A percentile compares a stretch with the other conserved stretches of the same genome.
Conservation (phyloP, 2,888 invertebrate genomes). For the Pycnomerus fuliginosus region DNA sequence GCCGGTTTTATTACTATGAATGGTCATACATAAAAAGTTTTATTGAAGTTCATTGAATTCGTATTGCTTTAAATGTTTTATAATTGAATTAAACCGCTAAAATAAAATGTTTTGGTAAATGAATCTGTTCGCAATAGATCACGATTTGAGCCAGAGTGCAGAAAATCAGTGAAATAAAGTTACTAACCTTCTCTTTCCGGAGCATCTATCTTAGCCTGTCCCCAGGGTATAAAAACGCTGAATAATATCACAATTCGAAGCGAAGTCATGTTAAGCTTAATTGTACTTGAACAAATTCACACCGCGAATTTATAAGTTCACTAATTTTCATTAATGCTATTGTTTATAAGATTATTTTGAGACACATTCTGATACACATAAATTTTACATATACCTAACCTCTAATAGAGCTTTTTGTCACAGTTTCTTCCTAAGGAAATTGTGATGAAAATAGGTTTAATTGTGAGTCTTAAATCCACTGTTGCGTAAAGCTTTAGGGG, state of each 20-base stretch:
- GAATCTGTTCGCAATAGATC: conserved; percentile 30
- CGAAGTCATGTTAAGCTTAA: conserved; percentile 17
- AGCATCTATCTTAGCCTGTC: conserved; percentile 25
- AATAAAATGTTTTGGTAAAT: no score
- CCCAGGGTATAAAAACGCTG: conserved; percentile 21
- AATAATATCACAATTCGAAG: conserved; percentile 22
- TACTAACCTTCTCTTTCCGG: conserved; percentile 31
- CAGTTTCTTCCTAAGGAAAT: no score
- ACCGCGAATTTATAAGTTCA: background rate
- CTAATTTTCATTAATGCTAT: background rate
- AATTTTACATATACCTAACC: no score
- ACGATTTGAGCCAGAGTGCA: conserved; percentile 25
- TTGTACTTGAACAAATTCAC: background rate
- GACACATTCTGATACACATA: no score
- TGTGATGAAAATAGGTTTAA: no score
- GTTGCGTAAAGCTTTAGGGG: background rate
- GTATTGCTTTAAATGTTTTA: no score
- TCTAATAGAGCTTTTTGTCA: no score
- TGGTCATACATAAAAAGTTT: no score
- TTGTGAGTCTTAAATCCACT: no score
- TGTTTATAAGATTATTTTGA: background rate
- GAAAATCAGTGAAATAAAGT: conserved; percentile 24
- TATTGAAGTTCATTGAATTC: no score
- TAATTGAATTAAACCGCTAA: no score
- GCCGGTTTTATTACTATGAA: no score